These are phyloP conservation scores for Wiebesia pumilae DNA, from an alignment of 1,140 invertebrate species.

Conservation along the genomic window DNA sequence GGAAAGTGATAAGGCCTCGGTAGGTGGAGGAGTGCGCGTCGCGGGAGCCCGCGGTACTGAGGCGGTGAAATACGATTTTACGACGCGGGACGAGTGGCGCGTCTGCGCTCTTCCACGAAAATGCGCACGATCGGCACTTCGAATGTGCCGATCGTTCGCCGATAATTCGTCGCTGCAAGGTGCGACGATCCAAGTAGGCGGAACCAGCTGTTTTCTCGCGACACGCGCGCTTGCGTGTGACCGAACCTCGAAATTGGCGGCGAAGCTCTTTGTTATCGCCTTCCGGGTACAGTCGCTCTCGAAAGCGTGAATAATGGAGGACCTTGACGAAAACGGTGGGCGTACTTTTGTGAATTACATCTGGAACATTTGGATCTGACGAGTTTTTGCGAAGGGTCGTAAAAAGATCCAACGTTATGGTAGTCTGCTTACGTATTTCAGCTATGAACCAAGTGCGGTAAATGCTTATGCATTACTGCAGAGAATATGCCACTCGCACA, in stretches of 20 bases:
- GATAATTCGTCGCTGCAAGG: not conserved
- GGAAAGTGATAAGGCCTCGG: slow-evolving; percentile 29
- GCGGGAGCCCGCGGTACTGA: too few relatives aligned
- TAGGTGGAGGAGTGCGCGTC: not conserved
- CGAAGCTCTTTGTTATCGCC: not conserved
- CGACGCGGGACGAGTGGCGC: not conserved
- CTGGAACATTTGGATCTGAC: too few relatives aligned
- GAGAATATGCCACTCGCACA: too few relatives aligned
- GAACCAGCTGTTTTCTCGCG: not conserved
- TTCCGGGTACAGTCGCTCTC: not conserved
- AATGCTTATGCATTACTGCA: too few relatives aligned
- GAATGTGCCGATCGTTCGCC: too few relatives aligned
- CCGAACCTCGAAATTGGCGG: not conserved
- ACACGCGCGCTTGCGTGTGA: not conserved
- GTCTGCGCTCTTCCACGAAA: not conserved
- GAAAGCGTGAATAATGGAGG: not conserved
- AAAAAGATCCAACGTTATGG: too few relatives aligned
- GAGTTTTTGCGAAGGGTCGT: not conserved
- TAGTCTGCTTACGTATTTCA: too few relatives aligned
- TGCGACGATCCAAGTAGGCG: not conserved
- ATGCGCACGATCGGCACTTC: not conserved
- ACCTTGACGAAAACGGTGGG: not conserved
- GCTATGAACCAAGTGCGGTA: too few relatives aligned
- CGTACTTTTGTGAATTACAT: not conserved
- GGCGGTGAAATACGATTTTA: not conserved